Evolutionary conservation across 2,113 vertebrate genomes (phyloP).

Genomic region (Myotis yumanensis): DNA sequence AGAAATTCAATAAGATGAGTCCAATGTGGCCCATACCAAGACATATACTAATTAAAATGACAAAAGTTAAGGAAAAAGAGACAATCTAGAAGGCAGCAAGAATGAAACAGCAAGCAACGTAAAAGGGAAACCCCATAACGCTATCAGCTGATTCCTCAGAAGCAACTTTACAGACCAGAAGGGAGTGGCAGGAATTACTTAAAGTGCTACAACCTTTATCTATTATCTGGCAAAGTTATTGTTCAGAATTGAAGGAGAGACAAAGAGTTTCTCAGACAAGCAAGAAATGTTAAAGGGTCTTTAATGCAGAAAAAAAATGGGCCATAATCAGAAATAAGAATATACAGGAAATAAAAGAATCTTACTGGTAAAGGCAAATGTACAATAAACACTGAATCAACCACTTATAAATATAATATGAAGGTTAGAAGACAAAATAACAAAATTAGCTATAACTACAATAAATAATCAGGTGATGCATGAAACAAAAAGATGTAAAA

Average conservation of each 20-base stretch:
- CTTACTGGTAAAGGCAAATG: not conserved
- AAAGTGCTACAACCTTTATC: not conserved
- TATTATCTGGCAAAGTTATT: not conserved
- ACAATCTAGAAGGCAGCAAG: not conserved
- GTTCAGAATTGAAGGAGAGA: not conserved
- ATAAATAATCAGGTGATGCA: not conserved
- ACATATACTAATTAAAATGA: not conserved
- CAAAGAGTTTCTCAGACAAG: not conserved
- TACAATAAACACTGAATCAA: not conserved
- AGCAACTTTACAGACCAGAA: not conserved
- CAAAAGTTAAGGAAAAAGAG: not conserved
- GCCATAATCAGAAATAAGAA: not conserved
- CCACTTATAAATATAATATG: not conserved
- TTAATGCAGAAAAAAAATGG: not conserved
- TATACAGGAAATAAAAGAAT: not conserved
- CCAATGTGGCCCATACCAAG: not conserved
- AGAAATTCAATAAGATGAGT: not conserved
- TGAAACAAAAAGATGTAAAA: not conserved
- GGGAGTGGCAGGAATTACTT: not conserved
- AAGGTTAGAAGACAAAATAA: not conserved
- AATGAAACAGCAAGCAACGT: not conserved
- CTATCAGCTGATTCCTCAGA: not conserved
- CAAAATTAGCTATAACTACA: not conserved
- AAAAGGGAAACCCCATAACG: not conserved
- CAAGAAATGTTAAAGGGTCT: not conserved